Evolutionary conservation across 2,888 invertebrate genomes (phyloP).

Genomic region (Mesorhabditis belari): DNA sequence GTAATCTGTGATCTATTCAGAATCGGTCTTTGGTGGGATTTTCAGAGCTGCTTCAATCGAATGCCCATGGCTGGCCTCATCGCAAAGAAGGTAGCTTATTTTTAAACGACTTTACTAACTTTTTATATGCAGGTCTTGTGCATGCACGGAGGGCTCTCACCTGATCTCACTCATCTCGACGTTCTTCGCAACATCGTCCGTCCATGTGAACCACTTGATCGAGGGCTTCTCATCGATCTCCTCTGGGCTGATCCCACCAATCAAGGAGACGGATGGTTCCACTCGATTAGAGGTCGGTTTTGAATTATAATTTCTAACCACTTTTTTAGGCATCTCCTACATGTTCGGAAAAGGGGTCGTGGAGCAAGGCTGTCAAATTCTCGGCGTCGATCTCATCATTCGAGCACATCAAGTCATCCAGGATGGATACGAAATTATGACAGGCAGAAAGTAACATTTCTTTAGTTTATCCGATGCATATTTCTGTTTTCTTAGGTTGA

Average conservation of each 20-base stretch:
- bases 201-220: slow-evolving; percentile 40
- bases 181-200: slow-evolving; percentile 31
- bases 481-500: slow-evolving; percentile 29
- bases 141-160: slow-evolving; percentile 45
- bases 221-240: slow-evolving; percentile 40
- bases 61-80: slow-evolving; percentile 44
- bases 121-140: slow-evolving; percentile 24
- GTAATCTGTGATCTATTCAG: slow-evolving; percentile 3
- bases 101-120: background rate
- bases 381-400: slow-evolving; percentile 41
- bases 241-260: slow-evolving; percentile 48
- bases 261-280: slow-evolving; percentile 36
- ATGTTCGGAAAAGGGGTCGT: slow-evolving; percentile 44
- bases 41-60: slow-evolving; percentile 41
- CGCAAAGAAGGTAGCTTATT: slow-evolving; percentile 19
- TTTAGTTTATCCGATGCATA: no score
- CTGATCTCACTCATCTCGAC: slow-evolving; percentile 33
- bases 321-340: slow-evolving; percentile 31
- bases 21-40: slow-evolving; percentile 46
- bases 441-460: slow-evolving; percentile 25
- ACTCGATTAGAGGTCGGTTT: slow-evolving; percentile 23
- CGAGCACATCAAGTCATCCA: slow-evolving; percentile 42
- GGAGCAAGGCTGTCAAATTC: slow-evolving; percentile 27
- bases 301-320: background rate
- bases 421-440: slow-evolving; percentile 45